Percentiles rank a stretch among this genome's conserved stretches.
Conservation (phyloP, 2,888 invertebrate genomes). For the Mylabris sibirica region DNA sequence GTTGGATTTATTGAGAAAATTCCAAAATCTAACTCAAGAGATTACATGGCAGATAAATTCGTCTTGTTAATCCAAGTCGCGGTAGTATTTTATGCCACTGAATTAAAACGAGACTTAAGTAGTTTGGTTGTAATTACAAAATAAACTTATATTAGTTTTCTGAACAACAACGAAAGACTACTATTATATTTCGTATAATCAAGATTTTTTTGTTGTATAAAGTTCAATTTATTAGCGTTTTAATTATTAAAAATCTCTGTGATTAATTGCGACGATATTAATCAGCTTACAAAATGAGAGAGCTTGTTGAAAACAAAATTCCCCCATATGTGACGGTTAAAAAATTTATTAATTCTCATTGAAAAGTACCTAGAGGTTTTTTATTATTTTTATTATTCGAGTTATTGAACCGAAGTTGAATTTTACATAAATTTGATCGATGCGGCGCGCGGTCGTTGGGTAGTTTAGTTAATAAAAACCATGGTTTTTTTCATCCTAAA, state of each 20-base stretch:
- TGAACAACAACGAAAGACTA: not conserved
- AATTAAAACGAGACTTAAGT: constrained; percentile 13
- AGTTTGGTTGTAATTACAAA: constrained; percentile 18
- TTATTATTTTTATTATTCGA: not conserved
- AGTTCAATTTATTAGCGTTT: not conserved
- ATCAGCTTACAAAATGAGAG: not conserved
- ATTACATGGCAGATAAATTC: constrained; percentile 18
- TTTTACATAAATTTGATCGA: constrained; percentile 27
- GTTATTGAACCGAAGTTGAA: constrained; percentile 4
- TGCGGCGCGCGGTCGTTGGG: not conserved
- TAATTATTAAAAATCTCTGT: not conserved
- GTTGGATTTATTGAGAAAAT: constrained; percentile 12
- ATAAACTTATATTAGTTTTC: constrained; percentile 9
- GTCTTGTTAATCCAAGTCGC: not conserved
- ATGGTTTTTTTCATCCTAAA: too few species aligned
- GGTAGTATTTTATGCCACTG: not conserved
- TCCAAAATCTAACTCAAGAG: not conserved
- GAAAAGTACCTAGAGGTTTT: not conserved
- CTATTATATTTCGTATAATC: not conserved
- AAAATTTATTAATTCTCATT: not conserved
- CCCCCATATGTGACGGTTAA: too few species aligned
- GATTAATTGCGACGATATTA: constrained; percentile 7
- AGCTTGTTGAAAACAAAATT: not conserved
- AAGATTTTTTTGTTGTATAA: not conserved
- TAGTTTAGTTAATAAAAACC: too few species aligned